phyloP scores from a whole-genome alignment of 2,888 invertebrate genomes.

The Tenthredo amoena region DNA sequence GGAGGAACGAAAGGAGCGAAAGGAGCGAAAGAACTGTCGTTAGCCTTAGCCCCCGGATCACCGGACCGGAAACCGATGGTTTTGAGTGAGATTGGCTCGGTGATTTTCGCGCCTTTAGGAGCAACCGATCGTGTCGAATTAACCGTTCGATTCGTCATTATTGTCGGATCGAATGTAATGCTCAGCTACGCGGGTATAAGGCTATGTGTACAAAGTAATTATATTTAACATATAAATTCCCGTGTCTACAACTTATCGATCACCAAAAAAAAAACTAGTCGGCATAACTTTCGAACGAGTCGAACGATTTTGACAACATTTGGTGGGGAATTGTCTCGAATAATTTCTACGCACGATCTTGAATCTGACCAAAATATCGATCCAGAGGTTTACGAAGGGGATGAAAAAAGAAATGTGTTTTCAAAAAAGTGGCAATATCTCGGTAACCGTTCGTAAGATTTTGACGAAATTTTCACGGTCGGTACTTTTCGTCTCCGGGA shows the following conservation, averaged over 20 bases:
- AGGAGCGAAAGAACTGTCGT: constrained; percentile 25
- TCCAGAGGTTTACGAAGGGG: not conserved
- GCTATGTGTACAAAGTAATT: not conserved
- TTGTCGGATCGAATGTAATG: constrained; percentile 58
- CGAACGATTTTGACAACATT: not conserved
- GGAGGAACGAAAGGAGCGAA: constrained; percentile 9
- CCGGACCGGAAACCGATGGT: constrained; percentile 60
- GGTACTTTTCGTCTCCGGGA: not conserved
- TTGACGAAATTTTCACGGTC: too few species aligned
- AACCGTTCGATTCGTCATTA: constrained; percentile 71
- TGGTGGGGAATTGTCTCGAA: too few species aligned
- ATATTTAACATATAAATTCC: not conserved
- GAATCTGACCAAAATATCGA: not conserved
- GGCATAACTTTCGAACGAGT: not conserved
- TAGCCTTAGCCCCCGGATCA: constrained; percentile 22
- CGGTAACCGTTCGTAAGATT: too few species aligned
- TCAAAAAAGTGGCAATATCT: not conserved
- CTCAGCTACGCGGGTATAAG: not conserved
- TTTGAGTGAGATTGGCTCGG: constrained; percentile 59
- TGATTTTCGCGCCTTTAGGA: constrained; percentile 71
- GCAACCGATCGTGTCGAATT: constrained; percentile 72
- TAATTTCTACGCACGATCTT: too few species aligned
- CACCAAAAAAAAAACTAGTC: not conserved
- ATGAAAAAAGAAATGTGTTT: not conserved
- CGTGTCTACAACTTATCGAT: not conserved